Percentiles rank a stretch among this genome's conserved stretches.
Conservation (phyloP, 2,888 invertebrate species). For the Ceratothoa steindachneri region DNA sequence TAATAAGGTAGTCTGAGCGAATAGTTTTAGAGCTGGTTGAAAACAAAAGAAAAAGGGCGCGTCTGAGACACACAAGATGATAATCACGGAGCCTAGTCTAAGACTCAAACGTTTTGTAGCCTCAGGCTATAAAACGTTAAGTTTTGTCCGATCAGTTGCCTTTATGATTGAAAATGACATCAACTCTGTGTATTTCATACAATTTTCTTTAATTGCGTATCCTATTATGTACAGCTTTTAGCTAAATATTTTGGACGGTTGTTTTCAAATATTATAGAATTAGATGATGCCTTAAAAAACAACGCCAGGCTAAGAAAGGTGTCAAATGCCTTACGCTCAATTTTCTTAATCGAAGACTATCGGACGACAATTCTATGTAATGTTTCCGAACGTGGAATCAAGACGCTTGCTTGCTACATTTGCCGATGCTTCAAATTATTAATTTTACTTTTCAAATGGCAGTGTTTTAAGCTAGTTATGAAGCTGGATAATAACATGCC, state of each 20-base stretch:
- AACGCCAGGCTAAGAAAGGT: background rate
- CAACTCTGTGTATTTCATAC: background rate
- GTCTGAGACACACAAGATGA: conserved; percentile 11
- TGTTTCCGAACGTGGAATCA: background rate
- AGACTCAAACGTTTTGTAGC: conserved; percentile 10
- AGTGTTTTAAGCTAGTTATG: conserved; percentile 12
- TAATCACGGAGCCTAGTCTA: background rate
- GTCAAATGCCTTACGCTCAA: background rate
- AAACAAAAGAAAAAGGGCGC: background rate
- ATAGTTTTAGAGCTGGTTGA: background rate
- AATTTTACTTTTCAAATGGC: conserved; percentile 15
- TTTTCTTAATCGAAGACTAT: background rate
- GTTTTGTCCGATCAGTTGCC: background rate
- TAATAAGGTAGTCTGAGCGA: background rate
- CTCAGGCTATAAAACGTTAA: conserved; percentile 4
- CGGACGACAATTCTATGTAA: background rate
- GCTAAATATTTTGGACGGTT: background rate
- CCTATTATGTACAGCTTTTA: too few species aligned
- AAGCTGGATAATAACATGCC: conserved; percentile 8
- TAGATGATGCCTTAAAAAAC: background rate
- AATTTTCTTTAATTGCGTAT: background rate
- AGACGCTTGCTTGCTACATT: conserved; percentile 1
- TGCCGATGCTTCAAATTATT: conserved; percentile 12
- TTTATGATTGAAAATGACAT: conserved; percentile 12
- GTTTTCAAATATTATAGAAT: background rate